Base-by-base conservation (phyloP, 2,113 vertebrate genomes). In the Talpa occidentalis region DNA sequence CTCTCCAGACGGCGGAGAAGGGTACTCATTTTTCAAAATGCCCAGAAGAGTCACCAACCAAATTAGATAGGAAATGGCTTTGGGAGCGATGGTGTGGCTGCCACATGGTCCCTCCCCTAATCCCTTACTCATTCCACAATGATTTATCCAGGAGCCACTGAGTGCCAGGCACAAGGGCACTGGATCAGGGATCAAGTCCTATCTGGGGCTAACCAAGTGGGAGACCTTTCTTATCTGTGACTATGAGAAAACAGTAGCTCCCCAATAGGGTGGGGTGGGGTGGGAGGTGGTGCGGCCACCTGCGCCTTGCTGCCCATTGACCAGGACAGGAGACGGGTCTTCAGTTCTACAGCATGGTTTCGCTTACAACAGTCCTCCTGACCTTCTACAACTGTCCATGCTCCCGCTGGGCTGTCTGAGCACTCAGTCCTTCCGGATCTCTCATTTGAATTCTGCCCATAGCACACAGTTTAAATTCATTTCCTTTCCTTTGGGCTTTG, bases 391-490 rank as follows among this genome's bases (percentile, higher is more conserved):
- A 32, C 28, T 7, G 3, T 10, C n/a, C 0, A 0, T 2, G 70
- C 21, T 72, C 52, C 79, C 74, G 44, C 67, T 44, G 49, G 70
- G 88, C 59, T 52, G 60, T 32, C 59, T 0, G 28, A 3, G 59
- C 66, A 88, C 59, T 19, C 30, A 62, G 76, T 54, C 64, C 67
- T 37, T 78, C 72, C 0, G 1, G 59, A 69, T 81, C 30, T 66
- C 49, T 94, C 56, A 85, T 92, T 26, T 72, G 85, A 92, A 95
- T 95, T 97, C 94, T 56, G 52, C 69, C 85, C 69, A 21, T 1
- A 6, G 72, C 76, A 73, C 76, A 73, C 40, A 8, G 88, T 73
- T 79, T 81, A 94, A 90, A 76, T 76, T 62, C 80, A 79, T 78
- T 92, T 93, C 85, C 78, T 88, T 77, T 80, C 26, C 92, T 84